Evolutionary conservation across 2,888 invertebrate species (phyloP), one percentile per base, ranked within the genome.

Genomic region (Thera obeliscata): DNA sequence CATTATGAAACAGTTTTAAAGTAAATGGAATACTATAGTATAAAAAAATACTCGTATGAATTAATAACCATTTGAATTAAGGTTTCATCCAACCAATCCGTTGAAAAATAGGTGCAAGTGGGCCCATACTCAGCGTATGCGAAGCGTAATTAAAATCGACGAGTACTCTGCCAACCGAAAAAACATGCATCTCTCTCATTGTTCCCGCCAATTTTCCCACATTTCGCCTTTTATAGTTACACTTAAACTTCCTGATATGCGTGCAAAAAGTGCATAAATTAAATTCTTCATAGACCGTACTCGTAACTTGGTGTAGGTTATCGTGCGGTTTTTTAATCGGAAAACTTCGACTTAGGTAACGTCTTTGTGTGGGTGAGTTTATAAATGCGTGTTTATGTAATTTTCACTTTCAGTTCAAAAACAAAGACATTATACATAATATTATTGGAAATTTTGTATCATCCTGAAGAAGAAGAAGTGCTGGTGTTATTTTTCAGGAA

Each of bases 181-280:
- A 93, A 87, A 81, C 77, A 78, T 50, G 63, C 89, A 87, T 88
- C 87, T 89, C 88, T 89, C 88, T 81, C 83, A 93, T 93, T 93
- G 93, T 93, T 88, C 78, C 77, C 81, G 78, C 77, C 82, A 76
- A 85, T 87, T 86, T 88, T 93, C 93, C 91, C 93, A 93, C 93
- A 91, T 91, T 92, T 92, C 88, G 91, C 86, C 88, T 82, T 86
- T 87, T 87, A 91, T 92, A 84, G 92, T 91, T 93, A 89, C 87
- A 84, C 81, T 83, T 82, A 81, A 81, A 59, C 92, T 93, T 93
- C 93, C 93, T 91, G 85, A 87, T 89, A 83, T 83, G 77, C 74
- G 70, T 63, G 87, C 86, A 93, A 93, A 93, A 93, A 92, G 81
- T 79, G 80, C 81, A 87, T 89, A 90, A 91, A 93, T 91, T 88